phyloP scores from a whole-genome alignment of 2,888 invertebrate species.

The Monochamus alternatus region DNA sequence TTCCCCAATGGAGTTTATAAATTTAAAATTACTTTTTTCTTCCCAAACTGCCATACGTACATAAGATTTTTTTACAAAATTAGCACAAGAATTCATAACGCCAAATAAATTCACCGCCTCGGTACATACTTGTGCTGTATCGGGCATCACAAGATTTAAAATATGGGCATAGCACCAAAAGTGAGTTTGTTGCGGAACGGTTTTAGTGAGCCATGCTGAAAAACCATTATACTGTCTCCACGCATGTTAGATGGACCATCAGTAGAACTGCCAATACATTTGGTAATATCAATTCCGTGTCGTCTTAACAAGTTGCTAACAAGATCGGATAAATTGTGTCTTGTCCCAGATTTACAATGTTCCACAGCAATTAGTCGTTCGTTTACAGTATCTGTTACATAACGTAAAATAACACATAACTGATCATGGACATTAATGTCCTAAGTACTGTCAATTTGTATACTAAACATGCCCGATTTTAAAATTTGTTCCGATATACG shows the following conservation, averaged over 20 bases:
- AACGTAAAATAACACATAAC: conserved; percentile 27
- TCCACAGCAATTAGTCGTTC: conserved; percentile 10
- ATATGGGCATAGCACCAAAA: conserved; percentile 10
- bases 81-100: conserved; percentile 11
- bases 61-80: conserved; percentile 5
- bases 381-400: conserved; percentile 12
- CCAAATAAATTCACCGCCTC: conserved; percentile 10
- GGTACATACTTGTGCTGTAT: not conserved
- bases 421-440: conserved; percentile 43
- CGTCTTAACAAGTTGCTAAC: not conserved
- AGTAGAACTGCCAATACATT: conserved; percentile 14
- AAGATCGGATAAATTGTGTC: not conserved
- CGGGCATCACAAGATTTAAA: conserved; percentile 20
- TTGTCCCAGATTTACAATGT: not conserved
- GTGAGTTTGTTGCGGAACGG: conserved; percentile 9
- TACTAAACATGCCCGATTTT: conserved; percentile 38
- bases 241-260: conserved; percentile 16
- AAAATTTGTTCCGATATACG: conserved; percentile 30
- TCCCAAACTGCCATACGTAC: not conserved
- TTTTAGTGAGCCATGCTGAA: not conserved
- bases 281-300: not conserved
- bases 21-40: not conserved
- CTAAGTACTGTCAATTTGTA: conserved; percentile 45
- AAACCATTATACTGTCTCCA: conserved; percentile 8
- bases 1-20: no score